Conservation (phyloP, 2,797 vertebrate genomes). For the Poliocrania exsul region DNA sequence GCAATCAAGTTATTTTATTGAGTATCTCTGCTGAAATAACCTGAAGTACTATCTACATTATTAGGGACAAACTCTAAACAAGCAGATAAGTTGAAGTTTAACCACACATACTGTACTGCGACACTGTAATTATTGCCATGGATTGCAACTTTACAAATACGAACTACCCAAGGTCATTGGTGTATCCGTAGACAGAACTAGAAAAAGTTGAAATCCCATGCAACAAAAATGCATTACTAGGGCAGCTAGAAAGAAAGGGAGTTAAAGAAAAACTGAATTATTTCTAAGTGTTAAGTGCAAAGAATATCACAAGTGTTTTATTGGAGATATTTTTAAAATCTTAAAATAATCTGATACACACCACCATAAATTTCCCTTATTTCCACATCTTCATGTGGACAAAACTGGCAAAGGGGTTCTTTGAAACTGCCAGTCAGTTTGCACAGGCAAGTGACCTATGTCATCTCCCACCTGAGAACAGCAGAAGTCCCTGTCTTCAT, state of each 20-base stretch:
- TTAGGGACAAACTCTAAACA: not conserved
- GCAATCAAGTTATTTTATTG: not conserved
- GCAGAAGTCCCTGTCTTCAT: not conserved
- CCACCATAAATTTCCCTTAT: not conserved
- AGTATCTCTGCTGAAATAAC: not conserved
- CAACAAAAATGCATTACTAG: not conserved
- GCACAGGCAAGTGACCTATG: not conserved
- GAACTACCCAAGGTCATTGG: not conserved
- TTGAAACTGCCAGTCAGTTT: not conserved
- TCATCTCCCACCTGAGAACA: not conserved
- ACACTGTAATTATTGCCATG: constrained; percentile 5
- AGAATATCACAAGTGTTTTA: not conserved
- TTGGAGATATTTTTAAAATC: not conserved
- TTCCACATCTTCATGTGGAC: not conserved
- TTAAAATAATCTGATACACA: not conserved
- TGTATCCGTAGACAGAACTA: not conserved
- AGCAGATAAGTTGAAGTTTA: constrained; percentile 32
- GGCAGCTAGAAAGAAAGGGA: not conserved
- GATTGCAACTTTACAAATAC: not conserved
- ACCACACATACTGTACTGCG: constrained; percentile 27
- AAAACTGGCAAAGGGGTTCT: not conserved
- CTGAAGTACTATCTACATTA: not conserved
- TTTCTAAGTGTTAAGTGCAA: not conserved
- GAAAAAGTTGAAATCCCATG: not conserved
- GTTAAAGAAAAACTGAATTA: not conserved